These are phyloP conservation scores for Sparus aurata DNA, from an alignment of 2,797 vertebrate genomes.

Conservation along the genomic window DNA sequence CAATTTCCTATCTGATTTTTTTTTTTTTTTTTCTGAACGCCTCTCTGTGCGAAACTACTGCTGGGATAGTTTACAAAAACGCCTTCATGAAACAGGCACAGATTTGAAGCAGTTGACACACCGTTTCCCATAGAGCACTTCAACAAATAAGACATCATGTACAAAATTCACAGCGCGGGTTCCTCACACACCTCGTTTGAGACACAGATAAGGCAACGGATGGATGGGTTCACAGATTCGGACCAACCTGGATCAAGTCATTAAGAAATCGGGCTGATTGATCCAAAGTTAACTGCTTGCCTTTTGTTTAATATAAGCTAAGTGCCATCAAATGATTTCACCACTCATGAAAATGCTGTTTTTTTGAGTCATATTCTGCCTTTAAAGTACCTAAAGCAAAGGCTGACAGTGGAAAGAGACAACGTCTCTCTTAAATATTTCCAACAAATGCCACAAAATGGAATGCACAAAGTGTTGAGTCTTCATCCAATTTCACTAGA, in stretches of 20 bases:
- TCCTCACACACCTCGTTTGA: conserved; percentile 24
- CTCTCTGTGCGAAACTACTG: conserved; percentile 28
- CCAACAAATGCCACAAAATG: conserved; percentile 27
- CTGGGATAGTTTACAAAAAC: conserved; percentile 23
- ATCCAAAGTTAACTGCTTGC: background rate
- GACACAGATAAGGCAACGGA: conserved; percentile 22
- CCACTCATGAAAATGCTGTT: background rate
- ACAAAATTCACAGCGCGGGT: conserved; percentile 45
- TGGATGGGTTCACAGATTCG: conserved; percentile 7
- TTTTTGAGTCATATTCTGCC: background rate
- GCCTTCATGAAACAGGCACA: conserved; percentile 48
- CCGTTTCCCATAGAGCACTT: conserved; percentile 34
- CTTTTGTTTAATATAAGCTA: background rate
- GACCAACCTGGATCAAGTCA: conserved; percentile 9
- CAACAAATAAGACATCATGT: conserved; percentile 56
- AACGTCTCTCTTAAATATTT: conserved; percentile 3
- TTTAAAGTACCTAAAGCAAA: background rate
- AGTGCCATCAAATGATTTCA: conserved; percentile 16
- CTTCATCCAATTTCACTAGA: conserved; percentile 8
- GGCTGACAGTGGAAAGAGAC: conserved; percentile 11
- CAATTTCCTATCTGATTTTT: conserved; percentile 31
- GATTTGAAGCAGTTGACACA: conserved; percentile 18
- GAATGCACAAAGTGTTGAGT: conserved; percentile 61
- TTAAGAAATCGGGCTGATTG: background rate
- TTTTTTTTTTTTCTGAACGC: conserved; percentile 15